Percentiles rank a stretch among this genome's conserved stretches.
These are phyloP conservation scores for Caenorhabditis macrosperma DNA, from an alignment of 2,888 invertebrate species.

Conservation along the genomic window DNA sequence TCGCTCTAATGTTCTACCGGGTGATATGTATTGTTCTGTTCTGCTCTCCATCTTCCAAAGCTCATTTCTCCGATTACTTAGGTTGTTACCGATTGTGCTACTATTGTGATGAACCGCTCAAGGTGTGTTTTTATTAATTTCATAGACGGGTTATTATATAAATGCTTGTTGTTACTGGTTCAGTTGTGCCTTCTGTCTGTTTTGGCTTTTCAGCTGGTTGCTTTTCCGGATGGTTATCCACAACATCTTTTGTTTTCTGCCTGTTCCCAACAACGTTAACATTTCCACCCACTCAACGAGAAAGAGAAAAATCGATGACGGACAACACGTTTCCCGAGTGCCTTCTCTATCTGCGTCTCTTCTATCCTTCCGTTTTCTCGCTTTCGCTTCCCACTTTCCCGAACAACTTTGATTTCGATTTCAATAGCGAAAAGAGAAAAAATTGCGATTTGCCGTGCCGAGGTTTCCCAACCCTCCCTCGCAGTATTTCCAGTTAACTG, in stretches of 20 bases:
- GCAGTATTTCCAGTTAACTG: neutral
- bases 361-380: neutral
- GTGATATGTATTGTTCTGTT: conserved; percentile 5
- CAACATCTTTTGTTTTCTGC: too few relatives aligned
- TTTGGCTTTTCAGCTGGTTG: too few relatives aligned
- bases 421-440: conserved; percentile 2
- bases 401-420: conserved; percentile 29
- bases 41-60: neutral
- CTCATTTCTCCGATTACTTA: neutral
- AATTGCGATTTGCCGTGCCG: neutral
- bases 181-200: too few relatives aligned
- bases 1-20: conserved; percentile 18
- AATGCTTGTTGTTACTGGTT: too few relatives aligned
- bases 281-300: neutral
- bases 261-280: too few relatives aligned
- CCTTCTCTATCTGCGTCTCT: conserved; percentile 27
- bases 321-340: conserved; percentile 7
- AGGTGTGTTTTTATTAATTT: conserved; percentile 12
- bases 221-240: too few relatives aligned
- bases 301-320: conserved; percentile 21
- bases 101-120: conserved; percentile 8
- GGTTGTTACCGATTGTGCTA: conserved; percentile 1
- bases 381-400: conserved; percentile 20
- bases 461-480: neutral
- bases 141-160: conserved; percentile 1